phyloP scores from a whole-genome alignment of 2,888 invertebrate species.

The Petrolisthes cinctipes region DNA sequence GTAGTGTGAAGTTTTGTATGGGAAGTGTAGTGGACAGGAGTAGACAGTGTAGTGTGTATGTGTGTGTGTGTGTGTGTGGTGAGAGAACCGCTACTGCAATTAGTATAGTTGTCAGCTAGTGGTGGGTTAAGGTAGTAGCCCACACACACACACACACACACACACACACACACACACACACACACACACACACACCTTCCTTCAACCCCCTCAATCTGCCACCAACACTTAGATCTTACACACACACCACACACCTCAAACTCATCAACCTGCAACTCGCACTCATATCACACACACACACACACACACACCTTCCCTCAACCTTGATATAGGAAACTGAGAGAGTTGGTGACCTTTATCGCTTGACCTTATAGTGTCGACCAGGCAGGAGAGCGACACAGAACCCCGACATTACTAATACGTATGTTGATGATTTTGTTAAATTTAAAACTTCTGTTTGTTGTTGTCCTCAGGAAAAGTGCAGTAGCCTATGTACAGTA shows the following conservation, averaged over 20 bases:
- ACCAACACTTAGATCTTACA: neutral
- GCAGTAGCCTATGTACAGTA: too few species aligned
- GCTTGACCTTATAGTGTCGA: too few species aligned
- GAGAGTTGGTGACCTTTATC: too few species aligned
- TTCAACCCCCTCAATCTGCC: neutral
- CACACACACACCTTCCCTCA: conserved; percentile 1
- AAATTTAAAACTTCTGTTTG: too few species aligned
- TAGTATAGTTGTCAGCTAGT: too few species aligned
- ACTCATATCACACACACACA: conserved; percentile 4
- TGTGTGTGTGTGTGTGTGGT: conserved; percentile 4
- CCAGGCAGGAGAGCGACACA: too few species aligned
- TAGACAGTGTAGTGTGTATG: neutral
- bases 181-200: neutral
- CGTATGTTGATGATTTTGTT: too few species aligned
- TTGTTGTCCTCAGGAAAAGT: too few species aligned
- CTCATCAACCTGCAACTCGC: neutral
- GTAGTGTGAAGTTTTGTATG: neutral
- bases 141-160: neutral
- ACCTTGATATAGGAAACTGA: too few species aligned
- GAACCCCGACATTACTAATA: too few species aligned
- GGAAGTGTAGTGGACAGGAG: neutral
- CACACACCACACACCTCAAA: neutral
- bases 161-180: neutral
- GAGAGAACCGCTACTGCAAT: too few species aligned
- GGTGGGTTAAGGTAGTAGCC: neutral